Base-by-base conservation (phyloP, 1,140 invertebrate species). In the Papilio helenus region DNA sequence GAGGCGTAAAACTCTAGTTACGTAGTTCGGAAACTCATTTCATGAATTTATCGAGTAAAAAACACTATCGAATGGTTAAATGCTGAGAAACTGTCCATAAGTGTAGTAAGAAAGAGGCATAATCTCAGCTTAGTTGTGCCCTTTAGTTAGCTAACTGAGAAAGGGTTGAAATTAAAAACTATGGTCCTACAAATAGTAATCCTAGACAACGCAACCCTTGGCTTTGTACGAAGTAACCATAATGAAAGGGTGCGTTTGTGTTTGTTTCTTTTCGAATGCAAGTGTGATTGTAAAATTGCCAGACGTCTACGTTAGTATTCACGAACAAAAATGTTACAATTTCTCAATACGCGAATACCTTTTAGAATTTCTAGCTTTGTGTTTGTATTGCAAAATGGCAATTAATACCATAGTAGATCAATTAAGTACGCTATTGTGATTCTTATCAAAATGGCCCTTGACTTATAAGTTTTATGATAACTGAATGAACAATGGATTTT, bases 381-480 rank as follows among this genome's bases (percentile, higher is more conserved):
- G 9, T 55, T 55, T 18, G 8, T 55, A 51, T 51, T 51, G 49
- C 23, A 65, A 65, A 65, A 65, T 29, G 29, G 12, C 23, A 65
- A 65, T 65, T 14, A 65, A 26, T 26, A 26, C 23, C 23, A 65
- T 14, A 1, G 58, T 29, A 4, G 12, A 65, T 26, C 12, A 29
- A 65, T 65, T 65, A 65, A 14, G 3, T 26, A 26, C 23, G 26
- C 58, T 26, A 65, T 65, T 65, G 26, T 68, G 61, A 68, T 68
- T 68, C 61, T 68, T 68, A 68, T 68, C 61, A 68, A 12, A 26
- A 29, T 29, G 4, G 26, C 26, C 26, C 61, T 68, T 68, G 26
- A 68, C 61, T 61, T 61, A 68, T 34, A 23, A 58, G 61, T 68
- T 34, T 34, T 34, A 68, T 61, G 61, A 16, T 68, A 29, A 29